phyloP scores from a whole-genome alignment of 2,797 vertebrate species.

The Pteropus rufus region DNA sequence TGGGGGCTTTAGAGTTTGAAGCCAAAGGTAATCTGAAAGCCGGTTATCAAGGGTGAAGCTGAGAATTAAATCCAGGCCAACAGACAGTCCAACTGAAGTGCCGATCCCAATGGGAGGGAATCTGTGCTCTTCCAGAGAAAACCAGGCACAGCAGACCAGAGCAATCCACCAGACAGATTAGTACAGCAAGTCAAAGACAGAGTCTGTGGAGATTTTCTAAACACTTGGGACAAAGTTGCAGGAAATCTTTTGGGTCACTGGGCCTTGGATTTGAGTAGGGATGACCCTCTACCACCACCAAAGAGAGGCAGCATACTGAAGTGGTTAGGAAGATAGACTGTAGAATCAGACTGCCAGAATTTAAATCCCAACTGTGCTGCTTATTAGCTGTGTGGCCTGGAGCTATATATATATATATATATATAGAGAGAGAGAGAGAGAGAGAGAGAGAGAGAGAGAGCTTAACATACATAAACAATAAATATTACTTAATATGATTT shows the following conservation, averaged over 20 bases:
- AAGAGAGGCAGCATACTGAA: neutral
- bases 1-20: neutral
- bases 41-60: neutral
- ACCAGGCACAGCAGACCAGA: neutral
- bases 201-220: neutral
- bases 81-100: neutral
- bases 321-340: neutral
- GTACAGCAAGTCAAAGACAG: neutral
- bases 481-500: neutral
- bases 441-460: too few relatives aligned
- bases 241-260: neutral
- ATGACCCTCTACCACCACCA: neutral
- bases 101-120: neutral
- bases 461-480: slow-evolving; percentile 1
- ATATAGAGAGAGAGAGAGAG: neutral
- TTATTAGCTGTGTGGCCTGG: neutral
- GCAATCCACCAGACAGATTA: neutral
- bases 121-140: neutral
- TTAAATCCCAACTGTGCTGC: neutral
- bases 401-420: neutral
- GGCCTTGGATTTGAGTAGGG: neutral
- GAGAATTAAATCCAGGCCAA: slow-evolving; percentile 8
- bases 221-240: neutral
- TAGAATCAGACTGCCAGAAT: neutral
- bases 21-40: neutral